Evolutionary conservation across 2,113 vertebrate species (phyloP).

Genomic region (Eurypyga helias): DNA sequence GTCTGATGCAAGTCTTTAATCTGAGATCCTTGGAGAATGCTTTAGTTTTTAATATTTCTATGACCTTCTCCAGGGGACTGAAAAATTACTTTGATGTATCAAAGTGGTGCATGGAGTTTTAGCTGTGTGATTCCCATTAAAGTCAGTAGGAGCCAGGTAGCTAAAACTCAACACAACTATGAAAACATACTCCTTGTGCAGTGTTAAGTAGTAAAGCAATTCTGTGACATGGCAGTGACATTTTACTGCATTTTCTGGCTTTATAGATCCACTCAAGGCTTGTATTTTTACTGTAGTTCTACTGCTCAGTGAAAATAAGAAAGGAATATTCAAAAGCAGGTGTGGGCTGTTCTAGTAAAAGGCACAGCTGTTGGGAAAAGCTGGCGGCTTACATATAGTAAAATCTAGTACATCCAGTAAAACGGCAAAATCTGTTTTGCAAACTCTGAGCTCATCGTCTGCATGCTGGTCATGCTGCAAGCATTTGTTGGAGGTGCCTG

Average conservation of each 20-base stretch:
- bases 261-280: conserved; percentile 69
- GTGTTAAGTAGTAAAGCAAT: conserved; percentile 76
- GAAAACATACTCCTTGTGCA: conserved; percentile 78
- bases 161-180: conserved; percentile 77
- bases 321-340: conserved; percentile 37
- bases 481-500: background rate
- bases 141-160: conserved; percentile 79
- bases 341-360: conserved; percentile 58
- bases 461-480: background rate
- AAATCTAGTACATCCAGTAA: background rate
- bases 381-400: conserved; percentile 17
- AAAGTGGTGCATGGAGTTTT: conserved; percentile 80
- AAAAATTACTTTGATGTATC: conserved; percentile 83
- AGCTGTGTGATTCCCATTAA: conserved; percentile 84
- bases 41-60: conserved; percentile 84
- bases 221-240: conserved; percentile 57
- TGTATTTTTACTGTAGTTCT: conserved; percentile 72
- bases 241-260: conserved; percentile 69
- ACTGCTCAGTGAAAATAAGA: conserved; percentile 65
- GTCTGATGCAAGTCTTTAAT: conserved; percentile 78
- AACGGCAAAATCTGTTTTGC: background rate
- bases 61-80: conserved; percentile 79
- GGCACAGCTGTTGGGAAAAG: conserved; percentile 35
- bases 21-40: conserved; percentile 79
- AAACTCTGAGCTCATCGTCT: background rate